Percentiles rank a stretch among this genome's conserved stretches.
These are phyloP conservation scores for Melitaea athalia DNA, from an alignment of 2,888 invertebrate species.

Conservation along the genomic window DNA sequence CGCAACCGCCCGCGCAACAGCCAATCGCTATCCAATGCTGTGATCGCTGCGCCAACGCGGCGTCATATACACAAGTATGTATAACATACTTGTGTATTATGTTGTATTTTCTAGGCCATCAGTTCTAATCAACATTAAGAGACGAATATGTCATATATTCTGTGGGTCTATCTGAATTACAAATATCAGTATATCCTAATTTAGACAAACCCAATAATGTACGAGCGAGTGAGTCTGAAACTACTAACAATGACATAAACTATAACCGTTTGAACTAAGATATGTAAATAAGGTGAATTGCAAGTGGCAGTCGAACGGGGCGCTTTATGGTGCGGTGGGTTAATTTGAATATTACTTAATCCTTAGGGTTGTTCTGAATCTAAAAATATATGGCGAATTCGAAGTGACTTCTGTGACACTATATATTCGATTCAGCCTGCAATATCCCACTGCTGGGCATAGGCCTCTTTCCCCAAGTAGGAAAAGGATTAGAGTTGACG, in stretches of 20 bases:
- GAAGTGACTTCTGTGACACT: background rate
- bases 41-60: too few relatives aligned
- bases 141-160: background rate
- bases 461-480: too few relatives aligned
- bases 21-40: too few relatives aligned
- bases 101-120: background rate
- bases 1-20: too few relatives aligned
- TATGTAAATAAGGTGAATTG: constrained; percentile 46
- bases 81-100: background rate
- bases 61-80: too few relatives aligned
- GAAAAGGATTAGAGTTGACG: too few relatives aligned
- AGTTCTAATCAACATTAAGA: background rate
- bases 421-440: too few relatives aligned
- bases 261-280: constrained; percentile 57
- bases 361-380: constrained; percentile 12
- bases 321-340: constrained; percentile 17
- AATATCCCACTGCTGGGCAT: too few relatives aligned
- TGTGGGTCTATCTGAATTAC: constrained; percentile 1
- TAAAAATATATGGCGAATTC: background rate
- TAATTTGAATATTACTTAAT: constrained; percentile 27
- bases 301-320: constrained; percentile 22
- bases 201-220: constrained; percentile 14
- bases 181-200: constrained; percentile 17
- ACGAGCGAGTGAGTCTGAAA: constrained; percentile 15
- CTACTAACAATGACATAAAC: constrained; percentile 56